Evolutionary conservation across 2,888 invertebrate genomes (phyloP).

Genomic region (Drosophila paramelanica): DNA sequence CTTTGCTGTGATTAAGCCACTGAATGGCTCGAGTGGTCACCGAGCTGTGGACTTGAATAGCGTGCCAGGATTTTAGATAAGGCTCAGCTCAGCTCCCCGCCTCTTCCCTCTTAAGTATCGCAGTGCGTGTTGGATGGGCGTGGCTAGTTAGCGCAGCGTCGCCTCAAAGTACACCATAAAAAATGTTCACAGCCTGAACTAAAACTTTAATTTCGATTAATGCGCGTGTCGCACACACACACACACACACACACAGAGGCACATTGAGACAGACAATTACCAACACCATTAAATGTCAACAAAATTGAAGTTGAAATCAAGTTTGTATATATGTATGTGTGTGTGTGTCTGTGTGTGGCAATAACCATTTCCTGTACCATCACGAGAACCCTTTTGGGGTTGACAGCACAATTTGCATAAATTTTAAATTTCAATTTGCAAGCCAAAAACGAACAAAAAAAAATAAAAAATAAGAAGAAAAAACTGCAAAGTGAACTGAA

Average conservation of each 20-base stretch:
- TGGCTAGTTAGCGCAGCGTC: conserved; percentile 58
- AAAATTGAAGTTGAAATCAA: conserved; percentile 50
- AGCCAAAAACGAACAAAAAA: conserved; percentile 29
- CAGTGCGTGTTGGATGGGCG: conserved; percentile 51
- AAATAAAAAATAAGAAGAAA: conserved; percentile 5
- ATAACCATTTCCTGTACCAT: conserved; percentile 60
- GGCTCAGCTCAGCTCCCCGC: neutral
- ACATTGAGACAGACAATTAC: conserved; percentile 50
- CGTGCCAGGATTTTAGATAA: conserved; percentile 63
- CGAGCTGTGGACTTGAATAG: conserved; percentile 61
- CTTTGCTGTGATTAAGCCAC: conserved; percentile 67
- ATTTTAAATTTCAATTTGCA: conserved; percentile 81
- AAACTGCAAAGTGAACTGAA: conserved; percentile 51
- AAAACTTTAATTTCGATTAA: conserved; percentile 75
- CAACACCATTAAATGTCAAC: conserved; percentile 66
- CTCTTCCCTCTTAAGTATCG: neutral
- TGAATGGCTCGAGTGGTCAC: conserved; percentile 36
- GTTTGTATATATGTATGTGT: neutral
- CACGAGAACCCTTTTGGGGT: conserved; percentile 64
- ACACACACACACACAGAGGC: conserved; percentile 14
- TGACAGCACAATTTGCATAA: conserved; percentile 79
- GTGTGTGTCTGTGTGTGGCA: conserved; percentile 40
- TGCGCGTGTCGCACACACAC: conserved; percentile 25
- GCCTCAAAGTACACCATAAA: conserved; percentile 64
- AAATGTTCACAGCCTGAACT: conserved; percentile 47